These are phyloP conservation scores for Amphimallon solstitiale DNA, from an alignment of 2,888 invertebrate species.

Conservation along the genomic window DNA sequence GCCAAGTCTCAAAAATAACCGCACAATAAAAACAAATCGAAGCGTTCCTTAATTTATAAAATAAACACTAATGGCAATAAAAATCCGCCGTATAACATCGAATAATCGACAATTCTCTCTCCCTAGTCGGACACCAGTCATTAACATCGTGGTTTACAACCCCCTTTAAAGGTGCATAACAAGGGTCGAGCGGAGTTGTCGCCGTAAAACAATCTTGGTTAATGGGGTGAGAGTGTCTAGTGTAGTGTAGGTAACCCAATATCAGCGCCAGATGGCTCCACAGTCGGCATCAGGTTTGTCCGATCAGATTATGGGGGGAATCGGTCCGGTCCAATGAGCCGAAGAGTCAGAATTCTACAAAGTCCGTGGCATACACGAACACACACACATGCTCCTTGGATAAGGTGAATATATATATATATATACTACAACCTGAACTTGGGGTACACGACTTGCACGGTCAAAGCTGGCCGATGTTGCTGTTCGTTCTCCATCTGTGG, in stretches of 20 bases:
- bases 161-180: conserved; percentile 43
- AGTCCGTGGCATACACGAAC: too few relatives aligned
- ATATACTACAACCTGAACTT: neutral
- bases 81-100: neutral
- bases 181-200: conserved; percentile 39
- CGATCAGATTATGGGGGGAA: conserved; percentile 50
- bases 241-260: conserved; percentile 47
- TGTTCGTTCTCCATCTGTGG: conserved; percentile 49
- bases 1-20: too few relatives aligned
- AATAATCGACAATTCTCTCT: conserved; percentile 20
- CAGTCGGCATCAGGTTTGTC: conserved; percentile 46
- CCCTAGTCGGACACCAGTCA: conserved; percentile 20
- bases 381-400: conserved; percentile 41
- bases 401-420: neutral
- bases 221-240: conserved; percentile 46
- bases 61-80: conserved; percentile 1
- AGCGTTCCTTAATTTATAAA: neutral
- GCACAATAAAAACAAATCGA: too few relatives aligned
- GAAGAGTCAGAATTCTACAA: conserved; percentile 41
- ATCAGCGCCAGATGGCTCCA: conserved; percentile 48
- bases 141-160: conserved; percentile 45
- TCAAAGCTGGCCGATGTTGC: conserved; percentile 4
- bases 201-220: conserved; percentile 47
- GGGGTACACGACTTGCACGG: neutral
- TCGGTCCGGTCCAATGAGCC: conserved; percentile 48